These are phyloP conservation scores for Aproaerema taeniolella DNA, from an alignment of 2,888 invertebrate species.

Conservation along the genomic window DNA sequence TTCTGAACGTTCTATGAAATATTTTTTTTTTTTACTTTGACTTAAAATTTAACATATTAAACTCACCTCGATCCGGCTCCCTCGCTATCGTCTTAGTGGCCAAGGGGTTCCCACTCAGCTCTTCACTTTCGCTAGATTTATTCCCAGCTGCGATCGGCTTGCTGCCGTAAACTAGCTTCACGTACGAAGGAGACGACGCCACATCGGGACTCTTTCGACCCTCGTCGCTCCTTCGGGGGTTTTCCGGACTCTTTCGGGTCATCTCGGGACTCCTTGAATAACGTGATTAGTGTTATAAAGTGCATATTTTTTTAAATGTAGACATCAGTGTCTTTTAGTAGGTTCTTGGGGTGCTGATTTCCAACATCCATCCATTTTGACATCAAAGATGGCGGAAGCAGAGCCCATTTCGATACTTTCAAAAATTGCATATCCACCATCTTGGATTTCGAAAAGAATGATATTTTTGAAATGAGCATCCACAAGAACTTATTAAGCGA, in stretches of 20 bases:
- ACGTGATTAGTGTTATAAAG: no score
- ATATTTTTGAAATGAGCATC: no score
- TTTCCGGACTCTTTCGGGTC: background rate
- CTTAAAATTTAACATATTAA: no score
- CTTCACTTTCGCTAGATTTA: slow-evolving; percentile 25
- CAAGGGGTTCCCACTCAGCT: slow-evolving; percentile 54
- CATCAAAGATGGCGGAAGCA: no score
- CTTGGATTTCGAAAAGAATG: no score
- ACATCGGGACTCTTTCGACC: slow-evolving; percentile 17
- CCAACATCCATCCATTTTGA: no score
- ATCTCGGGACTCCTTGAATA: slow-evolving; percentile 13
- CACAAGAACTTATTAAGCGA: no score
- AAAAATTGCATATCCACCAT: no score
- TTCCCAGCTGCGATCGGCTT: slow-evolving; percentile 23
- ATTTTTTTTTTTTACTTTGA: no score
- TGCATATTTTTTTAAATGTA: no score
- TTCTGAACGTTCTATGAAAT: no score
- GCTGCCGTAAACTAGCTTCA: slow-evolving; percentile 52
- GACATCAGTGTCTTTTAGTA: background rate
- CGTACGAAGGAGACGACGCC: slow-evolving; percentile 65
- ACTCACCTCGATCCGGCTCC: slow-evolving; percentile 33
- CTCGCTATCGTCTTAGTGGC: slow-evolving; percentile 56
- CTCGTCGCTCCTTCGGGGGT: slow-evolving; percentile 16
- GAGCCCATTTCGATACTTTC: no score
- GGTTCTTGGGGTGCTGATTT: background rate